Evolutionary conservation across 1,140 invertebrate genomes (phyloP), one percentile per base, ranked within the genome.

Genomic region (Whitmania pigra): DNA sequence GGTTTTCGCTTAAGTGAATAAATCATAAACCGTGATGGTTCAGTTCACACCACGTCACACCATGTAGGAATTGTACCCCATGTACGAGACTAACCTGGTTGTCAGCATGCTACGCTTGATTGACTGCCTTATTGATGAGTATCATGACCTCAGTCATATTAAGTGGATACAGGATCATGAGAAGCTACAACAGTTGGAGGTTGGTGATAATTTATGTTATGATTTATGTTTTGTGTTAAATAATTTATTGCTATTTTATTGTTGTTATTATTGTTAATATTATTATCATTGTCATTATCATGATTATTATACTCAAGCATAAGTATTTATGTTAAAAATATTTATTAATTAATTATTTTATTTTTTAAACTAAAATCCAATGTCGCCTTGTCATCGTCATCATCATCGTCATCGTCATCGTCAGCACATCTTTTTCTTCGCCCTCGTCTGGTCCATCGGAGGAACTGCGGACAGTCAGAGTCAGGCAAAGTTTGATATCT

Each of bases 391-490:
- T 63, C 57, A 63, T n/a, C 57, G 22, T 63, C 57, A 63, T 31
- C 57, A 63, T 63, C 57, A 63, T 60, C 55, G 17, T 17, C 55
- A 60, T 60, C 55, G 27, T 90, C 92, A 11, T 88, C 91, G 0
- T 49, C 77, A 90, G 88, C 90, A 92, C 13, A 88, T 91, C 0
- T 95, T 97, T 80, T 88, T 95, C 77, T 97, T 96, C 80, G 89
- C 91, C 0, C 87, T 88, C 36, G 91, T 93, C 71, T 97, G 94
- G 94, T 90, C 90, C 0, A 80, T 96, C 76, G 93, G 93, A 70
- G 90, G 87, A 0, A 89, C 89, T 4, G 79, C 91, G n/a, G 88
- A 90, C 79, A 84, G 87, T 40, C 82, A 86, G 15, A 87, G 89
- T 54, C 84, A 91, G 57, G 81, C 85, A 20, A 88, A 88, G 75